Evolutionary conservation across 2,113 vertebrate species (phyloP), one percentile per base, ranked within the genome.

Genomic region (Oreochromis niloticus): DNA sequence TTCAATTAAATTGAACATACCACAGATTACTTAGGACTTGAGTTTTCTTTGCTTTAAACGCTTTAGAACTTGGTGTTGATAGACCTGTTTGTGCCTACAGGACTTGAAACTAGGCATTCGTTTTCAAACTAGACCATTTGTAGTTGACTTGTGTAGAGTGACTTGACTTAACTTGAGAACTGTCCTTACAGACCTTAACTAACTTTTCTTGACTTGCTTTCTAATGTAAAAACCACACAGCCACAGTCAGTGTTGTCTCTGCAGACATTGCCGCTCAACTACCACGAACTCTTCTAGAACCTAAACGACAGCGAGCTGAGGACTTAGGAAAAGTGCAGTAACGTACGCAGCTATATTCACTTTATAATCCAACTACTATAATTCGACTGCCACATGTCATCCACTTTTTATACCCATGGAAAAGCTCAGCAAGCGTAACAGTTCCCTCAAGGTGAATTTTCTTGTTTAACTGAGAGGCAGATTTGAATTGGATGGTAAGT

Each of bases 401-500:
- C 27, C 46, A 52, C 52, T 78, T 83, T 85, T 82, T 39, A 41
- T 83, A 85, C 66, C 7, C 48, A 87, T 8, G 39, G 81, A 73
- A 13, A 63, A 73, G 48, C 68, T 82, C 14, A 34, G 48, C 9
- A 41, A 54, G 27, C 55, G 1, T 71, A 39, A n/a, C 22, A 54
- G 46, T 73, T 54, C 34, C 61, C 16, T 55, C 7, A 6, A 8
- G 16, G 55, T 84, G 59, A 82, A 75, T 59, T 89, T 73, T 48
- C 9, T 50, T 75, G 78, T 87, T 85, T 66, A 80, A 30, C 86
- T 17, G 46, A 87, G 14, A 73, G 19, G 54, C 81, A 82, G 36
- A 19, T 88, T 83, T 85, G 87, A 81, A 59, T 85, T 71, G 86
- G 48, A 50, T 55, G 24, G 43, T 71, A 46, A 81, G 39, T 73